Base-by-base conservation (phyloP, 2,797 vertebrate genomes). In the Sciurus vulgaris region DNA sequence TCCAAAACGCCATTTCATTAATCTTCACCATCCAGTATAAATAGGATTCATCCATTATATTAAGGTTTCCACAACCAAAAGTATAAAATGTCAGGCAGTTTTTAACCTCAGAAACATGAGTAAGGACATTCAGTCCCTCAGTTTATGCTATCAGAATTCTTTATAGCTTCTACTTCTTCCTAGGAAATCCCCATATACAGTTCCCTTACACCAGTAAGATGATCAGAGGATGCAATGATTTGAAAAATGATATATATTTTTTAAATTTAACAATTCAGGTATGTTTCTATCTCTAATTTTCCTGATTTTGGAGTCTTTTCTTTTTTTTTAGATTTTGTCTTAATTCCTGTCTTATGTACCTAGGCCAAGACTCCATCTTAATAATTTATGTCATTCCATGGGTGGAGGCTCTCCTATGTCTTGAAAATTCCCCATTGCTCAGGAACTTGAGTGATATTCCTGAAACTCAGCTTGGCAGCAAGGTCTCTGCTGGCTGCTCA, bases 1-100 rank as follows among this genome's bases (percentile, higher is more conserved):
- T 97, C 56, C 24, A 93, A 94, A 89, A 93, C 9, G 49, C 56
- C 24, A 88, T 93, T 97, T 95, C 96, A 96, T 97, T 97, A 92
- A 97, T 96, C 93, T 96, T 97, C 49, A 91, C 84, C 65, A 92
- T 83, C 49, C 2, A 9, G 67, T 84, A 72, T 89, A 94, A 96
- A 97, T 82, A 91, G 84, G 91, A 96, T 95, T 96, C 84, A 97
- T 96, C 86, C 91, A 97, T 97, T 96, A 96, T 89, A 93, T 12
- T 76, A 90, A 92, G 44, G 33, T 96, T 95, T 97, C 61, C 54
- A 86, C 77, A 93, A 82, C 38, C 44, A 78, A 85, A 95, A 51
- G 17, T 84, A 84, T 86, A 95, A 97, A 93, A 97, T 88, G 78
- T 88, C 87, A 97, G 93, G 67, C 20, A 92, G 38, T 41, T 88